phyloP scores from a whole-genome alignment of 2,888 invertebrate genomes.

The Acanthosoma haemorrhoidale region DNA sequence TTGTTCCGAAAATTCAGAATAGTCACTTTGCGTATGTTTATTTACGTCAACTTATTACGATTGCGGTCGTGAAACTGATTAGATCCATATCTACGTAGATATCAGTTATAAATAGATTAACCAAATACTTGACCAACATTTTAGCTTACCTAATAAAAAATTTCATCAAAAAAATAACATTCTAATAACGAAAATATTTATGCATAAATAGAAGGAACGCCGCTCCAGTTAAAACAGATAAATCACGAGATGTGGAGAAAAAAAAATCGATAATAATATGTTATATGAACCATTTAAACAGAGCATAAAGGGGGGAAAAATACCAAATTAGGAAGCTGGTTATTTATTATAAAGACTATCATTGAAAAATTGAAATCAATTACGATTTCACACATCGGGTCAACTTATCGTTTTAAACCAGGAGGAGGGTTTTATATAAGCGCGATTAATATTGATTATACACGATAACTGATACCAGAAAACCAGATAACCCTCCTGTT shows the following conservation, averaged over 20 bases:
- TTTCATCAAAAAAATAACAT: not conserved
- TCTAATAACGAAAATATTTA: not conserved
- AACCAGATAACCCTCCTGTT: not conserved
- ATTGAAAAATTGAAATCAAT: not conserved
- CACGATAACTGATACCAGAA: not conserved
- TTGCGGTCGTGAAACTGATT: no score
- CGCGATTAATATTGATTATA: not conserved
- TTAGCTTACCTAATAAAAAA: not conserved
- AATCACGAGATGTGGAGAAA: not conserved
- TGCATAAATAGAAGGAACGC: not conserved
- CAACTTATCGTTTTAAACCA: not conserved
- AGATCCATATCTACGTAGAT: no score
- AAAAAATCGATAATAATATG: not conserved
- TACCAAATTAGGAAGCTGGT: not conserved
- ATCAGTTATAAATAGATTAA: no score
- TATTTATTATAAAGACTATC: not conserved
- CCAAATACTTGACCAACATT: no score
- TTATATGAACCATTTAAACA: not conserved
- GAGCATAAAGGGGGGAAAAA: not conserved
- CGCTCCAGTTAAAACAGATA: not conserved
- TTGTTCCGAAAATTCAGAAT: no score
- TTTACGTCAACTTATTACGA: no score
- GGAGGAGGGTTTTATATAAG: not conserved
- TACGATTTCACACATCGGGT: slow-evolving; percentile 5
- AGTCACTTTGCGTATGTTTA: no score